Evolutionary conservation across 2,888 invertebrate genomes (phyloP), one percentile per base, ranked within the genome.

Genomic region (Andrena fulva): DNA sequence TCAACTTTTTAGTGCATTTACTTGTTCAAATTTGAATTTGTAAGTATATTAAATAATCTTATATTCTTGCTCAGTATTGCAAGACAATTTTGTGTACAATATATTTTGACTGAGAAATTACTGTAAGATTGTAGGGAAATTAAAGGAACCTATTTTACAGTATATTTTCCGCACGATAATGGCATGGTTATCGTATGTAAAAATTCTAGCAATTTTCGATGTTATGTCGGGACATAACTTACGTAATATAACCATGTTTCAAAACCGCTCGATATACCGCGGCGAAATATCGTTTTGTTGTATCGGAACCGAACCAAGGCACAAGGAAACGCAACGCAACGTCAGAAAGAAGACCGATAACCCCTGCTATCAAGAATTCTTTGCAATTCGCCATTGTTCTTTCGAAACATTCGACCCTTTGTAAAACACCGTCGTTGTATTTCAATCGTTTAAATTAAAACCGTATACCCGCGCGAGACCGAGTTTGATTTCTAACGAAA

Each of bases 341-440:
- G 69, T 72, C 77, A 77, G 60, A 77, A 84, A 67, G 74, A 77
- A 82, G 70, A 81, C 80, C 77, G 91, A 91, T 91, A 91, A 91
- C 91, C 91, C 67, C 82, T 79, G 83, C 79, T 90, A 91, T 91
- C 90, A 70, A 82, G 84, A 77, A 84, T 87, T 81, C 77, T 86
- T 83, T 59, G 64, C 67, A 66, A 86, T 82, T 70, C 75, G 54
- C 77, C 71, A 86, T 87, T 87, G 86, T 88, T 88, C 71, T 59
- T 80, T 83, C 67, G 52, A 85, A 77, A 76, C 77, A 69, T 59
- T 33, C 71, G 68, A 69, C 31, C 48, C 27, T 60, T 56, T 56
- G 27, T 16, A 42, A 77, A 78, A 52, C 24, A 10, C 16, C 16
- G 35, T 1, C 56, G 20, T 59, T 20, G n/a, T 35, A 24, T 35